Percentiles rank a stretch among this genome's conserved stretches.
Evolutionary conservation across 30 jellyfish, hydroid and myxozoan species (phyloP).

Genomic region (Aurelia aurita complex sp. Pacific): DNA sequence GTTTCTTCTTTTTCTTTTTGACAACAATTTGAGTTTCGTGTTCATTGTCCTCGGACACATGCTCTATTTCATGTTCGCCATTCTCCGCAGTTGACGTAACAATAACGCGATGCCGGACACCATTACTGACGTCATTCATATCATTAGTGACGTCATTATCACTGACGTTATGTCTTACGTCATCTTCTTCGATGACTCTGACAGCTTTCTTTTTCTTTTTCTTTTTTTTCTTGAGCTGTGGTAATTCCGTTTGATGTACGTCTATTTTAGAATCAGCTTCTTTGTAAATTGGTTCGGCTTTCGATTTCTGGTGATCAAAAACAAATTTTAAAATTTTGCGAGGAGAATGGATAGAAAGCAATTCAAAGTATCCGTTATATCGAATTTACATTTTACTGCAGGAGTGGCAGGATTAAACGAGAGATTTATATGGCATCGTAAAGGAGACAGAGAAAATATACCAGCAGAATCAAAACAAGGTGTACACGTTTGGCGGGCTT

Average conservation of each 20-base stretch:
- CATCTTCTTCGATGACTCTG: constrained; percentile 11
- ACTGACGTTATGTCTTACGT: background rate
- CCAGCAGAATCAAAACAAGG: no score
- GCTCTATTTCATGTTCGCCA: no score
- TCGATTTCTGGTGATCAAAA: constrained; percentile 25
- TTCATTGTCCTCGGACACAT: no score
- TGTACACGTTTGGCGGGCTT: no score
- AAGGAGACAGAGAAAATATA: no score
- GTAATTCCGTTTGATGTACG: background rate
- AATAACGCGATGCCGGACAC: background rate
- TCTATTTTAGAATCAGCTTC: constrained; percentile 33
- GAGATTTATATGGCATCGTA: no score
- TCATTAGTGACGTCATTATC: background rate
- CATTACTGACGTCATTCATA: background rate
- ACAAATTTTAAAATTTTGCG: background rate
- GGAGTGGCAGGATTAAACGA: no score
- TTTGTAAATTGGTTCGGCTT: constrained; percentile 5
- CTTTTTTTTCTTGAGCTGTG: constrained; percentile 38
- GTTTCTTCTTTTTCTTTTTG: constrained; percentile 50
- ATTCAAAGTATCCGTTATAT: no score
- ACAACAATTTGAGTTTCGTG: constrained; percentile 16
- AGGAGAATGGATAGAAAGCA: no score
- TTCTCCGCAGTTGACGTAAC: background rate
- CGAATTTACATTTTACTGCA: no score
- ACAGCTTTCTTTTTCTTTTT: constrained; percentile 55